phyloP scores from a whole-genome alignment of 2,888 invertebrate genomes.

The Catocala fraxini region DNA sequence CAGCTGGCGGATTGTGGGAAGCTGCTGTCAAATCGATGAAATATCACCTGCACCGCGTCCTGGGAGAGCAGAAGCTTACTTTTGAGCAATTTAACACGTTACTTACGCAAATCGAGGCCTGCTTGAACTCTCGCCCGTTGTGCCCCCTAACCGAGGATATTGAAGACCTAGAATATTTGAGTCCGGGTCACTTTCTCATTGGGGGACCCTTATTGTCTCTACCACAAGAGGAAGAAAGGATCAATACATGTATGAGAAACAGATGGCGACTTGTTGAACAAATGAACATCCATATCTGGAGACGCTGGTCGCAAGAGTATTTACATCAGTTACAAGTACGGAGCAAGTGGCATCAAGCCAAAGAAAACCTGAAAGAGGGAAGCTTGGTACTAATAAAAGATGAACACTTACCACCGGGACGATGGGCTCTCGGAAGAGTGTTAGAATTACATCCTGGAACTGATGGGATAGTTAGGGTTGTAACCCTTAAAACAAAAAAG shows the following conservation, averaged over 20 bases:
- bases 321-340: constrained; percentile 3
- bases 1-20: neutral
- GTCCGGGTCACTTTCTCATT: neutral
- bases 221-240: neutral
- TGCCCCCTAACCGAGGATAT: neutral
- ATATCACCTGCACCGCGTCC: neutral
- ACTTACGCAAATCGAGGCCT: neutral
- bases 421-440: neutral
- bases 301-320: neutral
- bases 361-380: neutral
- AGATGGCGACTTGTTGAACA: constrained; percentile 3
- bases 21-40: neutral
- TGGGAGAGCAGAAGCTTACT: constrained; percentile 2
- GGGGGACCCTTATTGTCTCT: neutral
- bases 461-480: neutral
- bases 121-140: neutral
- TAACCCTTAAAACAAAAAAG: neutral
- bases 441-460: neutral
- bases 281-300: constrained; percentile 3
- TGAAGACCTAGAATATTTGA: neutral
- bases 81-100: neutral
- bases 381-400: neutral
- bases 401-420: neutral
- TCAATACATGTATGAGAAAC: neutral
- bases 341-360: constrained; percentile 1